Evolutionary conservation across 2,888 invertebrate genomes (phyloP), one percentile per base, ranked within the genome.

Genomic region (Syrphus vitripennis): DNA sequence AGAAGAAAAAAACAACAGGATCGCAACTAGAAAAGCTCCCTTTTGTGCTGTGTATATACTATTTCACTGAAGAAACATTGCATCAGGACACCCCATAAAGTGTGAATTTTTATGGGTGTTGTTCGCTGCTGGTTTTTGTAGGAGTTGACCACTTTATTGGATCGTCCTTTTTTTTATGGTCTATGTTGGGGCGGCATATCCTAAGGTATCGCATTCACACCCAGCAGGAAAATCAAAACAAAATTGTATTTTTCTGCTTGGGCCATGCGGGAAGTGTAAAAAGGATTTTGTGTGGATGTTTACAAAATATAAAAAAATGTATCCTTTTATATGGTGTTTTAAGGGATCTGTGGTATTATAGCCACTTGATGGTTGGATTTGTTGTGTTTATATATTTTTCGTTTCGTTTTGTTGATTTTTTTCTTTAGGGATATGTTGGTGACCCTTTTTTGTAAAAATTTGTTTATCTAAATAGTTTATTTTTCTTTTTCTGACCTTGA

Each of bases 211-310:
- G n/a, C n/a, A 10, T 10, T n/a, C 53, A 29, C 45, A 31, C n/a
- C 29, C 50, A 74, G 9, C 42, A 12, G 53, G 14, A 45, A 45
- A 40, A 65, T 71, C 63, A 55, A 45, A 80, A 59, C 40, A 53
- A 59, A 9, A 34, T 50, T 50, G 34, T 67, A 34, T 50, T 70
- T 82, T 71, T 50, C 31, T 69, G 69, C 45, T 67, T 6, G 55
- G 19, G 29, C 4, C 19, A 57, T 57, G 55, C 5, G 75, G 65
- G 42, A 75, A 80, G 80, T 80, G 80, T 71, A 76, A 40, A 65
- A 80, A 84, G 71, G 80, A 70, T 79, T 83, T 70, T 70, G 50
- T 70, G 50, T 63, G 31, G 59, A 75, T 57, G 26, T 45, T 61
- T 81, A 31, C 42, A 72, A n/a, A n/a, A n/a, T 34, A 34, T 0